These are phyloP conservation scores for Thymelicus acteon DNA, from an alignment of 2,888 invertebrate species.

Conservation along the genomic window DNA sequence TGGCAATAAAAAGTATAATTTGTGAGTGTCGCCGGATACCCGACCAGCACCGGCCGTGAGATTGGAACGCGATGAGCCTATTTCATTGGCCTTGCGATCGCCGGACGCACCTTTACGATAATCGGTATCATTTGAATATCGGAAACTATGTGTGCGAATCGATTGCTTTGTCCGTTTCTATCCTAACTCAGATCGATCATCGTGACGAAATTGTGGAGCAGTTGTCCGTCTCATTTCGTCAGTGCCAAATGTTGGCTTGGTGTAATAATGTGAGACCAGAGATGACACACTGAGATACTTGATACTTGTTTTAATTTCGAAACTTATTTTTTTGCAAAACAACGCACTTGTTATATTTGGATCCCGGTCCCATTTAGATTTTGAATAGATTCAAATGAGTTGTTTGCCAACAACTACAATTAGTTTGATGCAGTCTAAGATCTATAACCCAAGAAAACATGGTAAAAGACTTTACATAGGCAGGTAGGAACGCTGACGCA, in stretches of 20 bases:
- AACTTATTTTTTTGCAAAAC: neutral
- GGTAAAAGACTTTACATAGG: too few species aligned
- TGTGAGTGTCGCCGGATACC: neutral
- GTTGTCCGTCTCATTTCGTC: conserved; percentile 7
- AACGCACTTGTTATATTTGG: neutral
- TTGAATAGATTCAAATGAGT: neutral
- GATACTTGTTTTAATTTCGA: conserved; percentile 2
- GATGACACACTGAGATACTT: conserved; percentile 27
- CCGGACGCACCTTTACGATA: conserved; percentile 20
- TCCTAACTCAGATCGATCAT: conserved; percentile 20
- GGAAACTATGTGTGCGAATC: conserved; percentile 19
- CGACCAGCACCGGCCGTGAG: conserved; percentile 7
- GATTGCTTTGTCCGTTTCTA: conserved; percentile 9
- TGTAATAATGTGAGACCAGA: conserved; percentile 13
- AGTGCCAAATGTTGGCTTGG: conserved; percentile 14
- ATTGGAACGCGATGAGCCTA: conserved; percentile 11
- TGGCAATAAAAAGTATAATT: conserved; percentile 14
- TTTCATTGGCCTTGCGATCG: conserved; percentile 9
- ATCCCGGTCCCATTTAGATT: neutral
- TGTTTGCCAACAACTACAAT: too few species aligned
- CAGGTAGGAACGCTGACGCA: too few species aligned
- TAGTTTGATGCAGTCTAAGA: too few species aligned
- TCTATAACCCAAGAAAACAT: too few species aligned
- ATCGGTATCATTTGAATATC: conserved; percentile 21
- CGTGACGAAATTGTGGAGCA: conserved; percentile 22